Base-by-base conservation (phyloP, 2,888 invertebrate genomes). In the Latrodectus elegans region DNA sequence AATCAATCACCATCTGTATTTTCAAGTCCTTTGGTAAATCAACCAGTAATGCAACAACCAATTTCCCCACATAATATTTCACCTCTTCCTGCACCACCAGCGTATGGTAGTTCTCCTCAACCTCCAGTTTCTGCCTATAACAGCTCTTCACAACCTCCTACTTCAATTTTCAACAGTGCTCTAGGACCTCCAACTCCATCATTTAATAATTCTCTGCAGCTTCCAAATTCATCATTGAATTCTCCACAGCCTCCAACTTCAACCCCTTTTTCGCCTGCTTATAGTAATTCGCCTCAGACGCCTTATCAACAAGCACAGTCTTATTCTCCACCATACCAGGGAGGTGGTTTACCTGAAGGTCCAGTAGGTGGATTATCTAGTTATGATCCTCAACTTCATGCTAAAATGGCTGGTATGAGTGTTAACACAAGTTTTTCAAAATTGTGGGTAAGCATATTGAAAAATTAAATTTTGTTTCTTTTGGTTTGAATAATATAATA, bases 351-450 rank as follows among this genome's bases (percentile, higher is more conserved):
- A 38, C 89, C 89, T 8, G 89, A 89, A 65, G 89, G 89, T 55
- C 89, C 89, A 53, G 89, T 89, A n/a, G 89, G 89, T 51, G 89
- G 89, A 26, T 72, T 84, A 12, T 22, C 87, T n/a, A 87, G 89
- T 12, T 89, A 89, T 72, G 89, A 89, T 87, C 87, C 89, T 12
- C 83, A 87, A 49, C 60, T 89, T 6, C 89, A 89, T 81, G 89
- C 86, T 1, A 87, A 87, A 72, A 89, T 89, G 89, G 84, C 86
- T 77, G 89, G 89, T 12, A 80, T 89, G 84, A 89, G 89, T 68
- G 78, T 89, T 9, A 71, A 83, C 70, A 71, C 49, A 49, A 87
- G 86, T 80, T 89, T 89, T 68, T 89, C 89, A 15, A 72, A 71
- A 22, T 22, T 89, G 11, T 89, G 89, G 89, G 89, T 89, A 76